Percentiles rank a stretch among this genome's conserved stretches.
Evolutionary conservation across 2,113 vertebrate genomes (phyloP).

Genomic region (Propithecus coquereli): DNA sequence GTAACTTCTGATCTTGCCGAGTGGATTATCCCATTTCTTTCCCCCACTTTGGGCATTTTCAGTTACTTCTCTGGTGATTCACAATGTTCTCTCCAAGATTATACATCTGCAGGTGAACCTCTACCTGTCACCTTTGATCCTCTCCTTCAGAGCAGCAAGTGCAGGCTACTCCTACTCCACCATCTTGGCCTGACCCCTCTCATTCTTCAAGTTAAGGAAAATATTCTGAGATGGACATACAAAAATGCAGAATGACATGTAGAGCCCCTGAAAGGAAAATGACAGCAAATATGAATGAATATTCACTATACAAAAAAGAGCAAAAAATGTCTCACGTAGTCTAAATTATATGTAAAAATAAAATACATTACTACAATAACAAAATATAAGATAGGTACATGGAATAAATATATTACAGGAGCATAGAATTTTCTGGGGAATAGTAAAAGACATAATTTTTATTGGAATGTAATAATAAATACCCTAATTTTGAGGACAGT

Average conservation of each 20-base stretch:
- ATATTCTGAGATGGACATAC: background rate
- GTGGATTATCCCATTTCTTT: no score
- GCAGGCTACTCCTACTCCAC: no score
- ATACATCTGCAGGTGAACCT: no score
- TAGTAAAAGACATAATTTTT: background rate
- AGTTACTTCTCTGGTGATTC: no score
- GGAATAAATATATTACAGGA: background rate
- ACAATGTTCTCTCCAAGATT: no score
- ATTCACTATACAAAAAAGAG: background rate
- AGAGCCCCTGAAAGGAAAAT: background rate
- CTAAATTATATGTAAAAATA: background rate
- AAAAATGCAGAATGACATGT: background rate
- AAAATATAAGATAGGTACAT: background rate
- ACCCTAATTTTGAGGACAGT: background rate
- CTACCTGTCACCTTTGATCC: no score
- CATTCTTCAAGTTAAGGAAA: background rate
- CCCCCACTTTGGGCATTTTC: no score
- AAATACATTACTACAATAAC: background rate
- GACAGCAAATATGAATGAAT: background rate
- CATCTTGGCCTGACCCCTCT: no score
- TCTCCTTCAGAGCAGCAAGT: no score
- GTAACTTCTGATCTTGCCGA: no score
- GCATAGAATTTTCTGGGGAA: background rate
- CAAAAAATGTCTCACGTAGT: background rate
- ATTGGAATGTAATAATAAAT: background rate